Conservation (phyloP, 2,797 vertebrate genomes). For the Miichthys miiuy region DNA sequence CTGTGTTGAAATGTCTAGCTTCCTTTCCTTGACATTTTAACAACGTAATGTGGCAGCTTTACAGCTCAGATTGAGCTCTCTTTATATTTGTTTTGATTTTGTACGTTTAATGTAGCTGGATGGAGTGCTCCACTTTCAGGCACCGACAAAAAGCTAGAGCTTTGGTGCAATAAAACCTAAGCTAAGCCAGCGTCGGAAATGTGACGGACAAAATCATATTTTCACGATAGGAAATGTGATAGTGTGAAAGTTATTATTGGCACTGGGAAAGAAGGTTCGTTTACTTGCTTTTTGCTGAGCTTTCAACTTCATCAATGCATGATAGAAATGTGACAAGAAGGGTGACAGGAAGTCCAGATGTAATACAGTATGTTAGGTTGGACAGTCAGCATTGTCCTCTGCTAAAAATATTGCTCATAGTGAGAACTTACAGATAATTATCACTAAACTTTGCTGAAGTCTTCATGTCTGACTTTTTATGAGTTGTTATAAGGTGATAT, state of each 20-base stretch:
- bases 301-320: neutral
- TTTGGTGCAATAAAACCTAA: neutral
- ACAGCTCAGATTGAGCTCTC: conserved; percentile 29
- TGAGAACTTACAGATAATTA: neutral
- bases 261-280: neutral
- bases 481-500: neutral
- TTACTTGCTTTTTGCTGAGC: neutral
- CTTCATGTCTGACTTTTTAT: neutral
- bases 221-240: neutral
- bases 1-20: conserved; percentile 23
- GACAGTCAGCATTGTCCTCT: neutral
- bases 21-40: conserved; percentile 56
- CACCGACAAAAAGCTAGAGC: neutral
- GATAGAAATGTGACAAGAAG: neutral
- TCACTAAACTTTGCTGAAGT: neutral
- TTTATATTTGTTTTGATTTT: conserved; percentile 39
- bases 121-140: conserved; percentile 11
- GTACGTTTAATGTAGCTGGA: conserved; percentile 20
- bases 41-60: conserved; percentile 35
- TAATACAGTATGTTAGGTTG: neutral
- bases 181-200: neutral
- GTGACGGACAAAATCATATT: neutral
- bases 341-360: neutral
- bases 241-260: neutral
- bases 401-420: too few relatives aligned